A percentile compares a stretch with the other conserved stretches of the same genome.
Conservation (phyloP, 2,888 invertebrate genomes). For the Tridacna crocea region DNA sequence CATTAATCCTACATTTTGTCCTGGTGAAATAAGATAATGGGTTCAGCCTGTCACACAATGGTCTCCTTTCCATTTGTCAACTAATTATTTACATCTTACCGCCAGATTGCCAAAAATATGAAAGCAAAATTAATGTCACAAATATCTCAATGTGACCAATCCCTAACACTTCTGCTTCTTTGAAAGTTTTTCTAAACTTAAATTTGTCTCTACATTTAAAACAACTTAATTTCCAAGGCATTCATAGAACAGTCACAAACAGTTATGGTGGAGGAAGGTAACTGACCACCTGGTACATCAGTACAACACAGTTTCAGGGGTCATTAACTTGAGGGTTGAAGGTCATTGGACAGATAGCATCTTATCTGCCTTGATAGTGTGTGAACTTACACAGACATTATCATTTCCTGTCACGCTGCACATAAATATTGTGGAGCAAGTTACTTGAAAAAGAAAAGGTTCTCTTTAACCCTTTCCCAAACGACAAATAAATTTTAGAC, state of each 20-base stretch:
- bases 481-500: no score
- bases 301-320: constrained; percentile 2
- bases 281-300: constrained; percentile 4
- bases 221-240: no score
- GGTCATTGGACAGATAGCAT: constrained; percentile 21
- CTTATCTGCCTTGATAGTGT: constrained; percentile 7
- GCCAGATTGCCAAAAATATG: neutral
- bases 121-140: neutral
- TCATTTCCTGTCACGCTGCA: no score
- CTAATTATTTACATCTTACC: neutral
- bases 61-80: constrained; percentile 16
- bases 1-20: constrained; percentile 13
- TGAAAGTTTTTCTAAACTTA: no score
- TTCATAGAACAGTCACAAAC: no score
- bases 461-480: no score
- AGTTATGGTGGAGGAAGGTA: neutral
- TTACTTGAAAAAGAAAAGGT: no score
- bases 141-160: no score
- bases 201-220: no score
- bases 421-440: no score
- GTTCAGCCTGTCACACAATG: constrained; percentile 13
- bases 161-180: no score
- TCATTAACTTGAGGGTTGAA: constrained; percentile 9
- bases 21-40: constrained; percentile 23
- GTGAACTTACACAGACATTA: constrained; percentile 7